phyloP scores from a whole-genome alignment of 2,888 invertebrate species.

The Standfussiana lucernea region DNA sequence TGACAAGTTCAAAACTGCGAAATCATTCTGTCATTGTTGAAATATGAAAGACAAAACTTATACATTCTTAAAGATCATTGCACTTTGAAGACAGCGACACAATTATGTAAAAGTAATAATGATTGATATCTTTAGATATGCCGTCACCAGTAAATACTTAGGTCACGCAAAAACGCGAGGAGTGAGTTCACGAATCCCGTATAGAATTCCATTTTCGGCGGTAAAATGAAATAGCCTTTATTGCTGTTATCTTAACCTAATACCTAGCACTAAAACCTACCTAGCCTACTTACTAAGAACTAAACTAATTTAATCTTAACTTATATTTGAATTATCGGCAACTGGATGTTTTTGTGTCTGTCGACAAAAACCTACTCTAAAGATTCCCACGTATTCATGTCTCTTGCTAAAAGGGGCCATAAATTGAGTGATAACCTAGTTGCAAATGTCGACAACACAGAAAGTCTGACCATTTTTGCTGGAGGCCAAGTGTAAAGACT shows the following conservation, averaged over 20 bases:
- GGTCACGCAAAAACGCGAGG: too few relatives aligned
- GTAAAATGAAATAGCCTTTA: too few relatives aligned
- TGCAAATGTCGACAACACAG: not conserved
- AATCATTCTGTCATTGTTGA: not conserved
- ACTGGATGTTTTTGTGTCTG: too few relatives aligned
- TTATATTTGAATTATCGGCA: too few relatives aligned
- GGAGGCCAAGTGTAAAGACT: not conserved
- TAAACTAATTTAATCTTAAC: too few relatives aligned
- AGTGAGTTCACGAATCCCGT: not conserved
- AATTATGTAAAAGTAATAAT: not conserved
- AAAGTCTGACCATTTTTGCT: not conserved
- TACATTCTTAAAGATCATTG: conserved; percentile 1
- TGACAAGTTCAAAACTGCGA: conserved; percentile 21
- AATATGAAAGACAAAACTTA: not conserved
- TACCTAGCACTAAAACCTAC: too few relatives aligned
- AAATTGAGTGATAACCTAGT: not conserved
- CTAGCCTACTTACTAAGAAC: too few relatives aligned
- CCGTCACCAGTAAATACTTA: not conserved
- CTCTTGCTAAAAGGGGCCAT: too few relatives aligned
- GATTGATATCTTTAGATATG: not conserved
- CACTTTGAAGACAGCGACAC: not conserved
- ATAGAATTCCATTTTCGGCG: not conserved
- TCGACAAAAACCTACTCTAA: too few relatives aligned
- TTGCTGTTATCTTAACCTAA: too few relatives aligned
- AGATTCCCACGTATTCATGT: too few relatives aligned